Percentiles rank a stretch among this genome's conserved stretches.
Conservation (phyloP, 2,888 invertebrate species). For the Phalera bucephala region DNA sequence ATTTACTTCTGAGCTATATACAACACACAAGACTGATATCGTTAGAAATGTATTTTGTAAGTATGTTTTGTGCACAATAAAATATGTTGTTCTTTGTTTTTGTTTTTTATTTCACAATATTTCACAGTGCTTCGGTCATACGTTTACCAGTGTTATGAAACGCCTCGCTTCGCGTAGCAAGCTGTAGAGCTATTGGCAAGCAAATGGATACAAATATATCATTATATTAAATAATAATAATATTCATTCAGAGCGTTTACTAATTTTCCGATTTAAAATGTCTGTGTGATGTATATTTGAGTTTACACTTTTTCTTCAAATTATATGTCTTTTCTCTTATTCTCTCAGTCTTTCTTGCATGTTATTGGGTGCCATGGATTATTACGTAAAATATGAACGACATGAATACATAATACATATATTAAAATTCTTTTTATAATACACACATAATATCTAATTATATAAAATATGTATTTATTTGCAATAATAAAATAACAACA, state of each 20-base stretch:
- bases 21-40: slow-evolving; percentile 82
- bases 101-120: slow-evolving; percentile 62
- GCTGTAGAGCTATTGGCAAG: slow-evolving; percentile 50
- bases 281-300: slow-evolving; percentile 76
- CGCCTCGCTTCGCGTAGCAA: slow-evolving; percentile 25
- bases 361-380: slow-evolving; percentile 45
- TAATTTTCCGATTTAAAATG: slow-evolving; percentile 28
- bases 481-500: too few relatives aligned
- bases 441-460: too few relatives aligned
- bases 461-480: background rate
- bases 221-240: slow-evolving; percentile 9
- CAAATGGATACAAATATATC: slow-evolving; percentile 54
- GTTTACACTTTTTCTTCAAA: slow-evolving; percentile 18
- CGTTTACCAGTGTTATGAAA: slow-evolving; percentile 6
- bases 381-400: slow-evolving; percentile 5
- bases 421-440: background rate
- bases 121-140: slow-evolving; percentile 22
- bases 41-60: slow-evolving; percentile 74
- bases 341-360: slow-evolving; percentile 58
- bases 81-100: slow-evolving; percentile 69
- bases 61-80: slow-evolving; percentile 80
- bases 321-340: slow-evolving; percentile 38
- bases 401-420: slow-evolving; percentile 2
- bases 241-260: slow-evolving; percentile 14
- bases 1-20: slow-evolving; percentile 79